Evolutionary conservation across 2,888 invertebrate species (phyloP).

Genomic region (Pimpla rufipes): DNA sequence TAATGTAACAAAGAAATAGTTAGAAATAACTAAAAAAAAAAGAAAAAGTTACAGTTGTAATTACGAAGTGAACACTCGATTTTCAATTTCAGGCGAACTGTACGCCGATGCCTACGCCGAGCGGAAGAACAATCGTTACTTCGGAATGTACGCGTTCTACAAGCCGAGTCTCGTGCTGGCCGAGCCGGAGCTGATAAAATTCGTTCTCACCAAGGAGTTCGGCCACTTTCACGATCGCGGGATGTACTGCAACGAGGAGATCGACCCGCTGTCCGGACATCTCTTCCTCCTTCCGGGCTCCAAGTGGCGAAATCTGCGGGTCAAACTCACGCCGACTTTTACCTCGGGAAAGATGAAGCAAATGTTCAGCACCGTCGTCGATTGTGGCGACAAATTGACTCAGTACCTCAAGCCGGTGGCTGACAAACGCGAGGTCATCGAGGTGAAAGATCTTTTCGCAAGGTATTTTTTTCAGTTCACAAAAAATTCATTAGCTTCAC

Average conservation of each 20-base stretch:
- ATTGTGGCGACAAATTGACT: slow-evolving; percentile 74
- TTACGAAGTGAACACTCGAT: too few species aligned
- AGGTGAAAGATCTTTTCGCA: slow-evolving; percentile 75
- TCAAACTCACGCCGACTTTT: slow-evolving; percentile 84
- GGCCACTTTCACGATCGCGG: slow-evolving; percentile 82
- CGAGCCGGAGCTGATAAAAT: slow-evolving; percentile 81
- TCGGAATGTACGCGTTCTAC: slow-evolving; percentile 78
- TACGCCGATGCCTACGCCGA: slow-evolving; percentile 72
- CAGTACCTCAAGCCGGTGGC: slow-evolving; percentile 64
- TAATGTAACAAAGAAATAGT: too few species aligned
- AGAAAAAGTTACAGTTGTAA: too few species aligned
- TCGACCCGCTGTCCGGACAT: slow-evolving; percentile 80
- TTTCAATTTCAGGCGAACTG: slow-evolving; percentile 72
- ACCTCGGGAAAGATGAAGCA: slow-evolving; percentile 84
- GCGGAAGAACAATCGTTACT: slow-evolving; percentile 73
- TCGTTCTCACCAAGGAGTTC: slow-evolving; percentile 82
- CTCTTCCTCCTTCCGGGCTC: slow-evolving; percentile 79
- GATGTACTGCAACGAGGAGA: slow-evolving; percentile 77
- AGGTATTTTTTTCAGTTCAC: slow-evolving; percentile 69
- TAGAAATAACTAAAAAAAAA: too few species aligned
- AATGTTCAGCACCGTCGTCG: slow-evolving; percentile 79
- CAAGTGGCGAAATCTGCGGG: slow-evolving; percentile 82
- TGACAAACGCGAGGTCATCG: slow-evolving; percentile 50
- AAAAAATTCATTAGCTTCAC: too few species aligned
- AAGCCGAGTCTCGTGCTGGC: slow-evolving; percentile 78